A percentile compares a stretch with the other conserved stretches of the same genome.
phyloP scores from a whole-genome alignment of 2,113 vertebrate species.

The Halcyon senegalensis region DNA sequence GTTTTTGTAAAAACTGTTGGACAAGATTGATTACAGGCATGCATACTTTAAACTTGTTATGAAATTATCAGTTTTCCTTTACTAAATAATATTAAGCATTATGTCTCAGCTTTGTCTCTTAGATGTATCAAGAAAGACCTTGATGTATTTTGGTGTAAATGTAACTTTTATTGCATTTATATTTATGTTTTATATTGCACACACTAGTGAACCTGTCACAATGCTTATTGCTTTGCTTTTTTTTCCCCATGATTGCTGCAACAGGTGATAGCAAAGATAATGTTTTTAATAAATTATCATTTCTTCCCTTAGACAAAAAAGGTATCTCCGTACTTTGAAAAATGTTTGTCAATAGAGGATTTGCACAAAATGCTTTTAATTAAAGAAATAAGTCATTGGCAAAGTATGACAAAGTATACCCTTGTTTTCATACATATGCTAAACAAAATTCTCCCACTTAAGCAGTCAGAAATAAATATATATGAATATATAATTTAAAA shows the following conservation, averaged over 20 bases:
- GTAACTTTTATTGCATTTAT: background rate
- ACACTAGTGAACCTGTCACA: background rate
- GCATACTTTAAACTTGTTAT: background rate
- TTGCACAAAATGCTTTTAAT: background rate
- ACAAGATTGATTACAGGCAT: background rate
- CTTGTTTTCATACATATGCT: background rate
- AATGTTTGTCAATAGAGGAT: background rate
- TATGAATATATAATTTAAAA: background rate
- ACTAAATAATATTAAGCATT: background rate
- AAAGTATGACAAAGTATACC: background rate
- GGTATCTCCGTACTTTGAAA: background rate
- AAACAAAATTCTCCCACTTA: background rate
- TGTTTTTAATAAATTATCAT: background rate
- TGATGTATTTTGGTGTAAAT: background rate
- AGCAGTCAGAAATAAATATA: background rate
- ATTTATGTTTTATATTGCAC: background rate
- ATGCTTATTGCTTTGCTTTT: background rate
- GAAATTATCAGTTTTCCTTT: background rate
- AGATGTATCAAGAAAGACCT: background rate
- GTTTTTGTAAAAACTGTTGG: background rate
- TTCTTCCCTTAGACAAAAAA: background rate
- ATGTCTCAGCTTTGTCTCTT: background rate
- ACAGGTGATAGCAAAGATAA: background rate
- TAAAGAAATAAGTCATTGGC: background rate
- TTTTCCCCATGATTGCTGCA: rapidly evolving